Percentiles rank a stretch among this genome's conserved stretches.
phyloP scores from a whole-genome alignment of 2,113 vertebrate genomes.

The Cyanistes caeruleus region DNA sequence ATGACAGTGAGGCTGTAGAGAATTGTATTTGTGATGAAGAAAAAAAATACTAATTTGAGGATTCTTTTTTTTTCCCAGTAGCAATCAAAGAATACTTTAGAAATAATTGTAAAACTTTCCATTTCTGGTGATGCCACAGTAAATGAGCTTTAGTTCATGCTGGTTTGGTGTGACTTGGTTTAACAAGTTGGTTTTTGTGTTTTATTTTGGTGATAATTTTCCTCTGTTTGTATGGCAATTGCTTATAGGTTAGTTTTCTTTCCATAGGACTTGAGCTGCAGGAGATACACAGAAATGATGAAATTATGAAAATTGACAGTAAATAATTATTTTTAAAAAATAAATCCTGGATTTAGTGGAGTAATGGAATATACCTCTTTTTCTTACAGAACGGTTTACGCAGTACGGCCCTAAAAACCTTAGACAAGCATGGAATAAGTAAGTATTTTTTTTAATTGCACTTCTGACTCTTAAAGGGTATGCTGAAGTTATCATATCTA shows the following conservation, averaged over 20 bases:
- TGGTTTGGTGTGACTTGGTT: background rate
- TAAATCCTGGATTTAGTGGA: background rate
- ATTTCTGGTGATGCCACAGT: background rate
- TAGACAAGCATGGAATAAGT: constrained; percentile 98
- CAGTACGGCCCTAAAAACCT: constrained; percentile 93
- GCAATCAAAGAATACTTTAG: background rate
- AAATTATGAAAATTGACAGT: background rate
- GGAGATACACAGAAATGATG: background rate
- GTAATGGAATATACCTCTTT: background rate
- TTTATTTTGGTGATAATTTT: background rate
- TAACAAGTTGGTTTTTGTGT: background rate
- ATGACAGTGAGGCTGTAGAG: background rate
- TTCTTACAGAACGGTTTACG: constrained; percentile 88
- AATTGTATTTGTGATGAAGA: background rate
- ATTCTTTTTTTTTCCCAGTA: background rate
- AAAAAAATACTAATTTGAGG: background rate
- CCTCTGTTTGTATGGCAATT: background rate
- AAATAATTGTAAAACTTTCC: background rate
- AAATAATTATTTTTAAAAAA: background rate
- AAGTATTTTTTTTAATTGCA: constrained; percentile 70
- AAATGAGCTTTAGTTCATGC: background rate
- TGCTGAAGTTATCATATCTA: background rate
- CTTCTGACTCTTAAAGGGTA: background rate
- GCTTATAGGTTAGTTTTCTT: background rate
- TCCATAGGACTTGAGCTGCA: background rate